A percentile compares a stretch with the other conserved stretches of the same genome.
phyloP scores from a whole-genome alignment of 2,888 invertebrate species.

The Pandemis heparana region DNA sequence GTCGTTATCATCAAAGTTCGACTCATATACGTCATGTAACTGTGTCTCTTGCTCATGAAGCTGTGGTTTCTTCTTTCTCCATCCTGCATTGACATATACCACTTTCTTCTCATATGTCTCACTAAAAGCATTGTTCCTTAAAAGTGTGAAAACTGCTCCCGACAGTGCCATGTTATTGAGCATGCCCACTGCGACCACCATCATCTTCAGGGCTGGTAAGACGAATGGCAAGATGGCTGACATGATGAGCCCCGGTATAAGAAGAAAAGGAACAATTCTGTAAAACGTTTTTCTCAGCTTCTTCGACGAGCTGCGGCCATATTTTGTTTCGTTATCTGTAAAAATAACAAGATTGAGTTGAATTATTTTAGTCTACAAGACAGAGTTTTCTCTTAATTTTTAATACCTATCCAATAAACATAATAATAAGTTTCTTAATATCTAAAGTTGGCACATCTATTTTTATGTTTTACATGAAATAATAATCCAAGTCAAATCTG shows the following conservation, averaged over 20 bases:
- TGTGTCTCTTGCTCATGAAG: slow-evolving; percentile 49
- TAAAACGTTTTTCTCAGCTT: slow-evolving; percentile 70
- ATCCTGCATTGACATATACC: slow-evolving; percentile 86
- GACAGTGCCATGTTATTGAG: slow-evolving; percentile 89
- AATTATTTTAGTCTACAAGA: neutral
- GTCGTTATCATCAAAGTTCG: slow-evolving; percentile 23
- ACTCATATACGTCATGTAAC: slow-evolving; percentile 46
- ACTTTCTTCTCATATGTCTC: slow-evolving; percentile 84
- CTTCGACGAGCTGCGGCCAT: slow-evolving; percentile 67
- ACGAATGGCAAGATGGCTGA: slow-evolving; percentile 89
- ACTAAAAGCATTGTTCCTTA: slow-evolving; percentile 86
- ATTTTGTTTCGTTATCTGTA: slow-evolving; percentile 58
- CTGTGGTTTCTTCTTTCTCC: slow-evolving; percentile 73
- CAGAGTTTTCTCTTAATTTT: too few relatives aligned
- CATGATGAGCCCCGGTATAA: slow-evolving; percentile 88
- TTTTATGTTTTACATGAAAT: too few relatives aligned
- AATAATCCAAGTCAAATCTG: too few relatives aligned
- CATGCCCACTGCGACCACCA: slow-evolving; percentile 86
- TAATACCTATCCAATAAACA: too few relatives aligned
- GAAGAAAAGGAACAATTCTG: slow-evolving; percentile 81
- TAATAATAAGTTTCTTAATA: too few relatives aligned
- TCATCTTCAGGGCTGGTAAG: slow-evolving; percentile 88
- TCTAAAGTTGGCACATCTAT: too few relatives aligned
- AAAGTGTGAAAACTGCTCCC: slow-evolving; percentile 85
- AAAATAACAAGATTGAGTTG: slow-evolving; percentile 33